Percentiles rank a stretch among this genome's conserved stretches.
Evolutionary conservation across 1,140 invertebrate species (phyloP).

Genomic region (Temnothorax longispinosus): DNA sequence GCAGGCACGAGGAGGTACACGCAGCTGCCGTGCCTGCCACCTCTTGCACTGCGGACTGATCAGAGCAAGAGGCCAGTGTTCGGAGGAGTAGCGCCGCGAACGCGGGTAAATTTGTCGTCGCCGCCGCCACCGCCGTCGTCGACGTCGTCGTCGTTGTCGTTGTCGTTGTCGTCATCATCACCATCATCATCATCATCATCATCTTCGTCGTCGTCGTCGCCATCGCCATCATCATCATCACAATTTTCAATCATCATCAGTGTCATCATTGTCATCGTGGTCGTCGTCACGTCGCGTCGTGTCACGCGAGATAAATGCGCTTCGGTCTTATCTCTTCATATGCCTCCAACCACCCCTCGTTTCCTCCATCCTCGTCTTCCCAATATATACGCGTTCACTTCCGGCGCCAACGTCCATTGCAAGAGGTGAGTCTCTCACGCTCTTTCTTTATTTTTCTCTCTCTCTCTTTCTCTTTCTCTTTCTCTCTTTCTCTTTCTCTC

Average conservation of each 20-base stretch:
- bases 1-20: slow-evolving; percentile 77
- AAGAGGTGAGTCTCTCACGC: neutral
- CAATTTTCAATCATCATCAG: neutral
- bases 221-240: neutral
- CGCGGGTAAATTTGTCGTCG: slow-evolving; percentile 63
- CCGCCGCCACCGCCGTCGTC: slow-evolving; percentile 13
- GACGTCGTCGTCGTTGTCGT: neutral
- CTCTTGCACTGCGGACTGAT: slow-evolving; percentile 73
- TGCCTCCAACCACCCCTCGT: neutral
- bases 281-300: neutral
- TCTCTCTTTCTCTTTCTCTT: neutral
- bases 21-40: slow-evolving; percentile 75
- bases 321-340: neutral
- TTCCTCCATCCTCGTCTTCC: neutral
- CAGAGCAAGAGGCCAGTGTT: slow-evolving; percentile 64
- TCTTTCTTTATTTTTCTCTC: neutral
- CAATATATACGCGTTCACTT: neutral
- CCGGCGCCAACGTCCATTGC: slow-evolving; percentile 5
- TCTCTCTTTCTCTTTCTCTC: neutral
- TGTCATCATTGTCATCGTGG: neutral
- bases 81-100: slow-evolving; percentile 65
- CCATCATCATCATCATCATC: neutral
- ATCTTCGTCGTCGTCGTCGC: neutral
- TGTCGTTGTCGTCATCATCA: neutral
- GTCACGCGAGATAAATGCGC: neutral